These are phyloP conservation scores for Microctenopoma stevenorrisi DNA, from an alignment of 2,797 vertebrate genomes.

Conservation along the genomic window DNA sequence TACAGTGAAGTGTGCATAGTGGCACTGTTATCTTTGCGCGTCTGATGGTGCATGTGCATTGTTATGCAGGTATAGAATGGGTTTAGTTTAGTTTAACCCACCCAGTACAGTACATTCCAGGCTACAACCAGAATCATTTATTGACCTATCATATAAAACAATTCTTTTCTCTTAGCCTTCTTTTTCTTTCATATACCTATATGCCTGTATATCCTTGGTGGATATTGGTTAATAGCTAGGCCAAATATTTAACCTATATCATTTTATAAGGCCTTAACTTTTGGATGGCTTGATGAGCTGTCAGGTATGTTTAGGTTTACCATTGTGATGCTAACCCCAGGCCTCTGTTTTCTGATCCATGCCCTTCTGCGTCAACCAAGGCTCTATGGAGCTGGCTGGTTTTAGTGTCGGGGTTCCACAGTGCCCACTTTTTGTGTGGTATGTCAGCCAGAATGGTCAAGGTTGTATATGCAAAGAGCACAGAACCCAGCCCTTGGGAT, in stretches of 20 bases:
- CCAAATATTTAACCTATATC: no score
- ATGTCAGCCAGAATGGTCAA: constrained; percentile 63
- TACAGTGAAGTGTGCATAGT: background rate
- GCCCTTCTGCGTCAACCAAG: constrained; percentile 38
- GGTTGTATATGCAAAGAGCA: constrained; percentile 63
- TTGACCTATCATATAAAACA: constrained; percentile 50
- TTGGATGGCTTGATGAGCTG: constrained; percentile 50
- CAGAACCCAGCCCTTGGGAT: constrained; percentile 72
- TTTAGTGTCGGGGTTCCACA: constrained; percentile 61
- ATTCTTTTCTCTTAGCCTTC: constrained; percentile 27
- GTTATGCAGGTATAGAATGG: constrained; percentile 43
- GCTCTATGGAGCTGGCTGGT: constrained; percentile 41
- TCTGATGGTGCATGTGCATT: constrained; percentile 25
- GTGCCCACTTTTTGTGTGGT: constrained; percentile 72
- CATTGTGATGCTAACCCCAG: constrained; percentile 46
- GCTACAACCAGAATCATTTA: constrained; percentile 50
- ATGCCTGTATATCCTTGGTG: no score
- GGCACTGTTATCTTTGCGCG: constrained; percentile 4
- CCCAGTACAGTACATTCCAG: constrained; percentile 25
- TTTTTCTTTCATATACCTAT: background rate
- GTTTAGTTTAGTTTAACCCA: constrained; percentile 46
- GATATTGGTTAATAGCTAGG: no score
- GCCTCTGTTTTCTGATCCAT: constrained; percentile 30
- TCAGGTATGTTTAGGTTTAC: constrained; percentile 64
- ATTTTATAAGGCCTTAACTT: constrained; percentile 18